Conservation (phyloP, 2,888 invertebrate genomes). For the Melieria picta region DNA sequence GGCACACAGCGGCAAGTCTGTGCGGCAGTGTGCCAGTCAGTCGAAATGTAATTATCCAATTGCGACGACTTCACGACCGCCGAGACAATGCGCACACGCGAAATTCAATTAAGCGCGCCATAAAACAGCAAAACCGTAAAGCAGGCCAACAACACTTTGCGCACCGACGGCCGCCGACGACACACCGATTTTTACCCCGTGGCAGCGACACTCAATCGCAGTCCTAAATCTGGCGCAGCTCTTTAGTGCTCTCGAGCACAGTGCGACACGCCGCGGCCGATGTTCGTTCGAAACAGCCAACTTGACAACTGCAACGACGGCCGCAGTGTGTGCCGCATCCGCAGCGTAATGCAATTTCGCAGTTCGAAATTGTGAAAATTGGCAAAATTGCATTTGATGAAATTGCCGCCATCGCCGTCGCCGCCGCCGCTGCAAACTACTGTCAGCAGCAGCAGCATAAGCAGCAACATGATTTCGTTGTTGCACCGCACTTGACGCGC, state of each 20-base stretch:
- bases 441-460: conserved; percentile 1
- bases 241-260: neutral
- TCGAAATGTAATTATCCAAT: too few relatives aligned
- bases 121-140: conserved; percentile 30
- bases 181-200: neutral
- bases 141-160: neutral
- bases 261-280: neutral
- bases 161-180: neutral
- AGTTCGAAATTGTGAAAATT: conserved; percentile 27
- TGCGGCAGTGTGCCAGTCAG: too few relatives aligned
- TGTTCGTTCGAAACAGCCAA: too few relatives aligned
- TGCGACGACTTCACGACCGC: too few relatives aligned
- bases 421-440: neutral
- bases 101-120: conserved; percentile 41
- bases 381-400: conserved; percentile 31
- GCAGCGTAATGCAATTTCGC: conserved; percentile 32
- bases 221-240: conserved; percentile 23
- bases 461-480: too few relatives aligned
- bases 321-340: conserved; percentile 21
- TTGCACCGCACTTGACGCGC: neutral
- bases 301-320: neutral
- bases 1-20: too few relatives aligned
- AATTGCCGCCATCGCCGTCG: conserved; percentile 10
- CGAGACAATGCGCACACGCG: conserved; percentile 39
- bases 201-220: conserved; percentile 1